These are phyloP conservation scores for Tiliacea citrago DNA, from an alignment of 2,888 invertebrate genomes.

Conservation along the genomic window DNA sequence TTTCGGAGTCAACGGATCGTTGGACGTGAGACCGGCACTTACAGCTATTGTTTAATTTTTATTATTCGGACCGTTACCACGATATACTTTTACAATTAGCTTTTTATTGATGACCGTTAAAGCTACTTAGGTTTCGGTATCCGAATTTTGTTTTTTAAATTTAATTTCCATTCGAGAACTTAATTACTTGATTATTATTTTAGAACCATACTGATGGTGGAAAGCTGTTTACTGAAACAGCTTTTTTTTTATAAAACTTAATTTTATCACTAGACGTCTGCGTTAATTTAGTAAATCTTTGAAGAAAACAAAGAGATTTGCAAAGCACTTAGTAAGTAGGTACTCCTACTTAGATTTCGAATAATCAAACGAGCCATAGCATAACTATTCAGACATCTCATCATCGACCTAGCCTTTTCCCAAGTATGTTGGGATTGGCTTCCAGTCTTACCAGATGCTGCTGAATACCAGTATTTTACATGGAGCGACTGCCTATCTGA, in stretches of 20 bases:
- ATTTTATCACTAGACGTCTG: neutral
- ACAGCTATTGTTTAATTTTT: constrained; percentile 79
- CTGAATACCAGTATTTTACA: neutral
- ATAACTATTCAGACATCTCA: constrained; percentile 17
- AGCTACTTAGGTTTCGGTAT: constrained; percentile 63
- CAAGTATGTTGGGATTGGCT: neutral
- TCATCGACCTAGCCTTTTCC: neutral
- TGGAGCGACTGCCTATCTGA: neutral
- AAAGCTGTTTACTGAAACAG: too few species aligned
- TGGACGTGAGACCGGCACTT: constrained; percentile 76
- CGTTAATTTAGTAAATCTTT: neutral
- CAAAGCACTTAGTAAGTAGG: too few species aligned
- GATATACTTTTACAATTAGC: constrained; percentile 70
- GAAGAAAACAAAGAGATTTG: neutral
- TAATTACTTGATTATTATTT: constrained; percentile 12
- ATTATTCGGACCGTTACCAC: constrained; percentile 73
- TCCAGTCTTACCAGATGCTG: neutral
- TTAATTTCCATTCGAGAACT: constrained; percentile 40
- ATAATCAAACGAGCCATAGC: constrained; percentile 2
- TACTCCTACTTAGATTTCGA: neutral
- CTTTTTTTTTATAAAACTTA: neutral
- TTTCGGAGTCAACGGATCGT: constrained; percentile 85
- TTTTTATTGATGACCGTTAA: constrained; percentile 71
- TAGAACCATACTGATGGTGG: too few species aligned
- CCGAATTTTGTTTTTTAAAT: constrained; percentile 60